Percentiles rank a stretch among this genome's conserved stretches.
Conservation (phyloP, 2,113 vertebrate genomes). For the Copsychus sechellarum region DNA sequence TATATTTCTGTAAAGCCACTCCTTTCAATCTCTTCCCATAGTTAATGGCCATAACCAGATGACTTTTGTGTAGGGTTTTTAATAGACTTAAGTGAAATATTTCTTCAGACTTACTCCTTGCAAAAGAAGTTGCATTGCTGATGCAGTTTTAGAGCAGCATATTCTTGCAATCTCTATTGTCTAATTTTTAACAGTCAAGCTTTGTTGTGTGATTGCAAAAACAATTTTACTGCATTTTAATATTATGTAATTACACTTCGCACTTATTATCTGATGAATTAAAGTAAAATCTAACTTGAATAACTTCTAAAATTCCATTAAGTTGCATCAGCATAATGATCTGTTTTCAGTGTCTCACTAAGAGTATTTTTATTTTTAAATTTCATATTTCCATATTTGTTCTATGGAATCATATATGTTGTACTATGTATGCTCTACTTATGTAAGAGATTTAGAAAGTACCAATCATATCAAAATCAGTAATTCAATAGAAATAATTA, state of each 20-base stretch:
- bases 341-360: not conserved
- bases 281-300: not conserved
- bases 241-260: not conserved
- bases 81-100: conserved; percentile 19
- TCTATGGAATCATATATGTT: not conserved
- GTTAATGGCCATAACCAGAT: conserved; percentile 29
- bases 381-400: not conserved
- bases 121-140: not conserved
- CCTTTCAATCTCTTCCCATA: conserved; percentile 18
- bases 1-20: not conserved
- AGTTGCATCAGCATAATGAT: not conserved
- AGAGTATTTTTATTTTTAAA: not conserved
- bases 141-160: not conserved
- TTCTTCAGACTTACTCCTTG: not conserved
- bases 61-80: not conserved
- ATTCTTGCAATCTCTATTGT: not conserved
- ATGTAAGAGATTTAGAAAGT: not conserved
- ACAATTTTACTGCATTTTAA: not conserved
- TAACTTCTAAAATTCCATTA: not conserved
- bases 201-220: not conserved
- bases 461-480: not conserved
- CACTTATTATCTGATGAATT: not conserved
- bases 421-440: not conserved
- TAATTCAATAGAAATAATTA: not conserved
- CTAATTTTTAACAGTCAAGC: not conserved